A percentile compares a stretch with the other conserved stretches of the same genome.
phyloP scores from a whole-genome alignment of 2,113 vertebrate genomes.

The Verasper variegatus region DNA sequence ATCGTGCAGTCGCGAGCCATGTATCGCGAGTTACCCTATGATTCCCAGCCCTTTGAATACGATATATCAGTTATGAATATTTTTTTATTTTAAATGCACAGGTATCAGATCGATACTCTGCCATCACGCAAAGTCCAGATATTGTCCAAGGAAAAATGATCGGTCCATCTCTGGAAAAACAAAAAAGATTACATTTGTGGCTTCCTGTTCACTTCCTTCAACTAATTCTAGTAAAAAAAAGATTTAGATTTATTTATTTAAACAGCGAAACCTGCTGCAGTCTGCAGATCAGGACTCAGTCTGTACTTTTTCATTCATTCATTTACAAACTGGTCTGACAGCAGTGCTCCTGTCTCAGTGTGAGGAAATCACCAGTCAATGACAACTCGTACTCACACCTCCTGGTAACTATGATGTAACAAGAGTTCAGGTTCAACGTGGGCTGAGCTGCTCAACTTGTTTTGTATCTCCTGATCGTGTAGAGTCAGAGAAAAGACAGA shows the following conservation, averaged over 20 bases:
- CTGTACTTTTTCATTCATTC: conserved; percentile 38
- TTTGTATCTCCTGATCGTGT: background rate
- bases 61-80: too few species aligned
- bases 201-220: background rate
- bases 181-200: background rate
- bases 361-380: background rate
- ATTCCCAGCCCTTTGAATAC: too few species aligned
- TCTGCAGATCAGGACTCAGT: background rate
- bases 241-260: background rate
- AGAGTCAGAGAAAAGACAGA: background rate
- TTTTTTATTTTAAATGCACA: too few species aligned
- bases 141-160: too few species aligned
- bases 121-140: too few species aligned
- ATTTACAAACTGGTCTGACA: conserved; percentile 47
- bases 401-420: background rate
- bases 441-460: conserved; percentile 27
- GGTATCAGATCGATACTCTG: too few species aligned
- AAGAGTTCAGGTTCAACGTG: background rate
- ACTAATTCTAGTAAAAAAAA: background rate
- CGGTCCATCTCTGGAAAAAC: too few species aligned
- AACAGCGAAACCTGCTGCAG: background rate
- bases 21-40: too few species aligned
- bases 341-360: background rate
- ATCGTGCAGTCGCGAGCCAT: too few species aligned
- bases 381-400: background rate